These are phyloP conservation scores for Tetrao urogallus DNA, from an alignment of 2,113 vertebrate species.

Conservation along the genomic window DNA sequence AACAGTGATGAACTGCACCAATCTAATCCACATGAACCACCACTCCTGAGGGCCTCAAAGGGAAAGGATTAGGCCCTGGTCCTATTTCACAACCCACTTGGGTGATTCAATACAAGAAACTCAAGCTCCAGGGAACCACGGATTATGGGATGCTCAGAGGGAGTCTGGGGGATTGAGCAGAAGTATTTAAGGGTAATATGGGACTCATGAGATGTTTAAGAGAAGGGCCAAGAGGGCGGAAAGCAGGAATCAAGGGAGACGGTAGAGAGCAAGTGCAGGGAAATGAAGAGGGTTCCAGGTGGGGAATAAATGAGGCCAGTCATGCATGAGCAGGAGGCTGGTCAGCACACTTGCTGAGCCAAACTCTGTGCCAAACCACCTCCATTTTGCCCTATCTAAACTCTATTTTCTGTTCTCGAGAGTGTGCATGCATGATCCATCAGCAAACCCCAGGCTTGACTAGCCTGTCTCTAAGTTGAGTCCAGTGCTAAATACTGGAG, in stretches of 20 bases:
- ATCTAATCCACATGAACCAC: not conserved
- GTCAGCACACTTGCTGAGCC: not conserved
- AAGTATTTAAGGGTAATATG: not conserved
- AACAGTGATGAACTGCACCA: not conserved
- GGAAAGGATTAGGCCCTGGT: not conserved
- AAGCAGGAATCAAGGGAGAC: not conserved
- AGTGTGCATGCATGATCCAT: not conserved
- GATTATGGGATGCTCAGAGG: not conserved
- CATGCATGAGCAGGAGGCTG: not conserved
- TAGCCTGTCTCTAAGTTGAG: not conserved
- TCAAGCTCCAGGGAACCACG: not conserved
- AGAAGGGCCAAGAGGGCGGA: not conserved
- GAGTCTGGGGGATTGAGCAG: not conserved
- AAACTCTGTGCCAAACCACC: not conserved
- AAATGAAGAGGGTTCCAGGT: not conserved
- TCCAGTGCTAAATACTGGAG: not conserved
- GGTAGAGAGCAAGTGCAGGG: not conserved
- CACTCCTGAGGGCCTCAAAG: not conserved
- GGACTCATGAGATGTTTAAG: fast-evolving
- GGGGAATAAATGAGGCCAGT: not conserved
- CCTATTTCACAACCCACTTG: fast-evolving
- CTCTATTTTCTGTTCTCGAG: not conserved
- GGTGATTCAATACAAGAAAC: not conserved
- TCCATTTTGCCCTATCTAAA: not conserved
- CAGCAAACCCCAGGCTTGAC: not conserved